A percentile compares a stretch with the other conserved stretches of the same genome.
Evolutionary conservation across 2,888 invertebrate genomes (phyloP).

Genomic region (Criorhina ranunculi): DNA sequence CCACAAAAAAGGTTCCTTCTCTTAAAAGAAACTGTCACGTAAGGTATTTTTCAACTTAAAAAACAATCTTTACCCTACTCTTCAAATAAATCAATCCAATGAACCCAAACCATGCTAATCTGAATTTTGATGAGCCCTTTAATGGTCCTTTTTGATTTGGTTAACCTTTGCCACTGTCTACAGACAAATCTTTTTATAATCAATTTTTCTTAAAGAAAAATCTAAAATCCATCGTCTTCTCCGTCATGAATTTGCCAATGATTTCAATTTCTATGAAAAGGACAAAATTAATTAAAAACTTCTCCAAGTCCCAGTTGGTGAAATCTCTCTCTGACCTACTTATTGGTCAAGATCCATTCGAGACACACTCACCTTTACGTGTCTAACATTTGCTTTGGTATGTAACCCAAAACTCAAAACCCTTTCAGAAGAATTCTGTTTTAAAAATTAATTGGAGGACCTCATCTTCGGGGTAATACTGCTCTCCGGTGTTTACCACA

Average conservation of each 20-base stretch:
- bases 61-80: too few relatives aligned
- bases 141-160: too few relatives aligned
- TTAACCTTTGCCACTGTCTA: neutral
- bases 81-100: too few relatives aligned
- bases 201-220: neutral
- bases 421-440: slow-evolving; percentile 8
- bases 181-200: neutral
- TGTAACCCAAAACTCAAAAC: slow-evolving; percentile 30
- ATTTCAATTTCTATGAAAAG: slow-evolving; percentile 29
- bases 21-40: too few relatives aligned
- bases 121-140: neutral
- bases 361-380: slow-evolving; percentile 12
- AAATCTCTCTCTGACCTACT: slow-evolving; percentile 27
- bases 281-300: slow-evolving; percentile 39
- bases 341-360: neutral
- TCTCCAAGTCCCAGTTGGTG: slow-evolving; percentile 27
- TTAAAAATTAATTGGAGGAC: slow-evolving; percentile 49
- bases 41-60: too few relatives aligned
- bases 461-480: neutral
- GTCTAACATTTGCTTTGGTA: neutral
- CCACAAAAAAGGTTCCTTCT: too few relatives aligned
- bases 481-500: neutral
- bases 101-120: too few relatives aligned
- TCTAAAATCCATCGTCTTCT: neutral
- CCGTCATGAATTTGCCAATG: slow-evolving; percentile 29